phyloP scores from a whole-genome alignment of 2,888 invertebrate genomes.

The Pristionchus fissidentatus region DNA sequence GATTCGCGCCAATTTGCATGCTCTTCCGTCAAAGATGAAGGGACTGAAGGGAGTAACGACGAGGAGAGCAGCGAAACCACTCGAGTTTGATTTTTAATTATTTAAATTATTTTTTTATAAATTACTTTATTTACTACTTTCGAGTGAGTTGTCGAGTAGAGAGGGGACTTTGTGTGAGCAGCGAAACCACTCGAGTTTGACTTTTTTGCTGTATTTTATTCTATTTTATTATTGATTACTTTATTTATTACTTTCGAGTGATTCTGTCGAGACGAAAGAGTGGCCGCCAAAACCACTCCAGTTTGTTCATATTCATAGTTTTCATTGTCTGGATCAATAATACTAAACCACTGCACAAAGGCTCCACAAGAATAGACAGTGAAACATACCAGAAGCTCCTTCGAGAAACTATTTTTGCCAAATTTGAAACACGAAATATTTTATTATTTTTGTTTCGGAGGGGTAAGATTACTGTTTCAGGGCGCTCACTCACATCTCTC shows the following conservation, averaged over 20 bases:
- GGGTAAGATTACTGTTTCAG: not conserved
- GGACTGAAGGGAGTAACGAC: not conserved
- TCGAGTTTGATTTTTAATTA: constrained; percentile 7
- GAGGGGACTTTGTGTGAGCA: too few species aligned
- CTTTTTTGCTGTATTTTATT: not conserved
- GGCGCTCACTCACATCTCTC: constrained; percentile 30
- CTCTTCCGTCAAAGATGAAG: not conserved
- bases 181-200: too few species aligned
- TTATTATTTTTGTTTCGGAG: not conserved
- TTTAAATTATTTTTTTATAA: not conserved
- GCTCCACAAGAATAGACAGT: not conserved
- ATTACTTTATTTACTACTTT: too few species aligned
- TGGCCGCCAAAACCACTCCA: too few species aligned
- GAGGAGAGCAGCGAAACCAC: not conserved
- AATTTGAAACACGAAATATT: too few species aligned
- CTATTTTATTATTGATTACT: not conserved
- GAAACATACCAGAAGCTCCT: not conserved
- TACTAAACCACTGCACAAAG: not conserved
- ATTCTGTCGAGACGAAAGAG: too few species aligned
- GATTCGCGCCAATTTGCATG: constrained; percentile 14
- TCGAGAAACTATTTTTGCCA: not conserved
- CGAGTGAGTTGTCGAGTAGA: too few species aligned
- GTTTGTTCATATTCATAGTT: too few species aligned
- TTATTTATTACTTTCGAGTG: too few species aligned
- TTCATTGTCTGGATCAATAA: not conserved